Percentiles rank a stretch among this genome's conserved stretches.
Evolutionary conservation across 2,797 vertebrate genomes (phyloP).

Genomic region (Lagocephalus sceleratus): DNA sequence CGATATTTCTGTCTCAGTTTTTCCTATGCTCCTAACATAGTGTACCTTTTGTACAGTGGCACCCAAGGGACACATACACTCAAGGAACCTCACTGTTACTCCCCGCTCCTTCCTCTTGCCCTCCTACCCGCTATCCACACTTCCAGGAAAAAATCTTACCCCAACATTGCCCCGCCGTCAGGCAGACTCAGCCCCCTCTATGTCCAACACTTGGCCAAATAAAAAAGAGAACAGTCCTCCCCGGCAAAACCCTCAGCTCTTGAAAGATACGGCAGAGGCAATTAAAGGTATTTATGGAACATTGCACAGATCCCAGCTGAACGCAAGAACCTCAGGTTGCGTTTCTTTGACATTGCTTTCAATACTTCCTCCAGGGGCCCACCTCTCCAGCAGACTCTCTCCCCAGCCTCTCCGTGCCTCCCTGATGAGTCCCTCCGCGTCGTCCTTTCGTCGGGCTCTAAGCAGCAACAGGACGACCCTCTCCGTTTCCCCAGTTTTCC

Average conservation of each 20-base stretch:
- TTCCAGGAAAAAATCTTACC: conserved; percentile 72
- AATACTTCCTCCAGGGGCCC: conserved; percentile 62
- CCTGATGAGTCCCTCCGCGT: conserved; percentile 76
- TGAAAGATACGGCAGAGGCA: conserved; percentile 67
- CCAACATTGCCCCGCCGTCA: conserved; percentile 63
- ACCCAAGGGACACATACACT: conserved; percentile 71
- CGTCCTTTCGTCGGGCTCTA: conserved; percentile 70
- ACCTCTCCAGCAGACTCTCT: conserved; percentile 64
- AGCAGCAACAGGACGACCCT: conserved; percentile 59
- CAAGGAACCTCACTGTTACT: conserved; percentile 69
- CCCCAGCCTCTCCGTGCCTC: conserved; percentile 77
- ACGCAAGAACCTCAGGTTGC: background rate
- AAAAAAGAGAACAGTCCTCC: conserved; percentile 76
- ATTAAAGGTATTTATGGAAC: conserved; percentile 37
- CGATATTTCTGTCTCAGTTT: background rate
- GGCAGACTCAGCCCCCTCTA: conserved; percentile 70
- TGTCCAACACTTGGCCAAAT: conserved; percentile 91
- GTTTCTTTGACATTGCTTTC: conserved; percentile 1
- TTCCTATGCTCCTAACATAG: conserved; percentile 7
- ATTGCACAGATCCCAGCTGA: background rate
- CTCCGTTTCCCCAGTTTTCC: conserved; percentile 76
- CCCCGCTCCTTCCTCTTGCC: conserved; percentile 81
- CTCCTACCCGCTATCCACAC: conserved; percentile 80
- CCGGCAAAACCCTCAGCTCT: conserved; percentile 64
- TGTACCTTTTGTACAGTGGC: conserved; percentile 45